Percentiles rank a stretch among this genome's conserved stretches.
Conservation (phyloP, 2,888 invertebrate species). For the Andricus quercusramuli region DNA sequence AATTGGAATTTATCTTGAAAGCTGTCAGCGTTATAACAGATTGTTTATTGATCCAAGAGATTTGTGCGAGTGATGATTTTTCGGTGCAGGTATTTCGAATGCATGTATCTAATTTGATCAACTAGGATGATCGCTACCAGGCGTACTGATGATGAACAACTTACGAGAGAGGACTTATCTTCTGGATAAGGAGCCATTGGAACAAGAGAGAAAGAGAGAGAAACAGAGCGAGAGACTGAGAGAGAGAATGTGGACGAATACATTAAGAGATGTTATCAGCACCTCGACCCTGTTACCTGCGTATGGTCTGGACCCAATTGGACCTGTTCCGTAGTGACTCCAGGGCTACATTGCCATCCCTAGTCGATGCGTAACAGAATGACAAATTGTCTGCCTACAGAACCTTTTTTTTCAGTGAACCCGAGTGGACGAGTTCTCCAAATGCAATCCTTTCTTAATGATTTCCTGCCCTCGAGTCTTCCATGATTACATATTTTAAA, state of each 20-base stretch:
- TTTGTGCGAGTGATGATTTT: neutral
- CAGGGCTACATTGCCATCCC: constrained; percentile 19
- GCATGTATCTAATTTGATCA: constrained; percentile 27
- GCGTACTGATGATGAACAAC: constrained; percentile 2
- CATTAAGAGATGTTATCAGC: constrained; percentile 36
- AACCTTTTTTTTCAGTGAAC: constrained; percentile 6
- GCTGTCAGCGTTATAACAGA: neutral
- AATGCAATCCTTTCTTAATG: constrained; percentile 25
- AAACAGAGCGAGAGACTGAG: neutral
- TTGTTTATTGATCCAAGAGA: constrained; percentile 1
- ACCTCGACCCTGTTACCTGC: constrained; percentile 30
- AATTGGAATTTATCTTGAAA: no score
- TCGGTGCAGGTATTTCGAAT: constrained; percentile 6
- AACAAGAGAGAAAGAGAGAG: neutral
- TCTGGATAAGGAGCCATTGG: neutral
- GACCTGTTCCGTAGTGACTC: constrained; percentile 20
- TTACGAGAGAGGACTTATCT: constrained; percentile 8
- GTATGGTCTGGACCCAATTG: constrained; percentile 14
- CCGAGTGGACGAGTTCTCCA: constrained; percentile 8
- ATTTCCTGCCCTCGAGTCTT: constrained; percentile 9
- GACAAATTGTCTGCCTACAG: constrained; percentile 15
- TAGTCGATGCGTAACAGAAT: constrained; percentile 22
- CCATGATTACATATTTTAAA: constrained; percentile 1
- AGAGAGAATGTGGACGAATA: constrained; percentile 21
- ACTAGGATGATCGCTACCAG: constrained; percentile 2